A percentile compares a stretch with the other conserved stretches of the same genome.
Conservation (phyloP, 2,113 vertebrate species). For the Podiceps cristatus region DNA sequence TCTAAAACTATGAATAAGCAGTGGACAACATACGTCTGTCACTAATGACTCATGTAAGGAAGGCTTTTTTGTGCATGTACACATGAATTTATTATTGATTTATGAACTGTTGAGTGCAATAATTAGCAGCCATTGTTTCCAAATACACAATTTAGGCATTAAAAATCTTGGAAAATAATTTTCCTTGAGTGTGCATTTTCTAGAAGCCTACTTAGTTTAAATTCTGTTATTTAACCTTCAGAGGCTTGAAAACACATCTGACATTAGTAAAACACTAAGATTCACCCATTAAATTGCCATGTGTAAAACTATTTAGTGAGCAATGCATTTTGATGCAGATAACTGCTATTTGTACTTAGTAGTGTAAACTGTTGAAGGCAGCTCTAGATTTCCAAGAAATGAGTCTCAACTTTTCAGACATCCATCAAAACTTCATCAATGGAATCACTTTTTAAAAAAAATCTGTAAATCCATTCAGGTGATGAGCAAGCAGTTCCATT, state of each 20-base stretch:
- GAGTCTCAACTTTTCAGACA: neutral
- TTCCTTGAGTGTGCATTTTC: neutral
- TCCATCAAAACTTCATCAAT: neutral
- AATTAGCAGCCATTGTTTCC: neutral
- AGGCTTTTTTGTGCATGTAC: rapidly evolving
- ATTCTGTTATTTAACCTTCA: neutral
- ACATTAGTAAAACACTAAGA: neutral
- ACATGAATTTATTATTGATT: neutral
- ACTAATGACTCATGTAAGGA: neutral
- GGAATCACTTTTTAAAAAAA: neutral
- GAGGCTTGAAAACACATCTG: neutral
- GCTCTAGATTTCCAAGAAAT: neutral
- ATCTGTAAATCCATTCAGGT: neutral
- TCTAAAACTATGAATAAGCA: neutral
- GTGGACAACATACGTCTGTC: neutral
- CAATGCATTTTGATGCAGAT: neutral
- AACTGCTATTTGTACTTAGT: neutral
- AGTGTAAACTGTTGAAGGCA: neutral
- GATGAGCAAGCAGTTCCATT: neutral
- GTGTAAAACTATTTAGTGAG: neutral
- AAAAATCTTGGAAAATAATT: neutral
- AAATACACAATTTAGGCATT: neutral
- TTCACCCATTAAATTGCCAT: neutral
- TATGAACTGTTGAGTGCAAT: neutral
- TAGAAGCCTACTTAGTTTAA: neutral